A percentile compares a stretch with the other conserved stretches of the same genome.
These are phyloP conservation scores for Ophonus ardosiacus DNA, from an alignment of 2,888 invertebrate genomes.

Conservation along the genomic window DNA sequence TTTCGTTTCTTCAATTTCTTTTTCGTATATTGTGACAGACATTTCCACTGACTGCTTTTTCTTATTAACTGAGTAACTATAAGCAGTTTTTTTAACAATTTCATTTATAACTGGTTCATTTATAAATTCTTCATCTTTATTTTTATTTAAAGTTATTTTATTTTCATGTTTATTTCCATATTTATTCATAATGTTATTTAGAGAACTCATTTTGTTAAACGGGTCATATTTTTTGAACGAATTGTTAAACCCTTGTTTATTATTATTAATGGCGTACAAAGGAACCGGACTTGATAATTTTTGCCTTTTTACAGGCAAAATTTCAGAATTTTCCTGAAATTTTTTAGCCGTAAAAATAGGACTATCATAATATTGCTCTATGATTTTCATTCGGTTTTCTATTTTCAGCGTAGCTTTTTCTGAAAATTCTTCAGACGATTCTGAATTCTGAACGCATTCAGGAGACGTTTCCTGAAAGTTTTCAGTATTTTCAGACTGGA, in stretches of 20 bases:
- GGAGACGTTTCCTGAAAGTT: neutral
- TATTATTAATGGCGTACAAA: neutral
- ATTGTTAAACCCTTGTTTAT: constrained; percentile 1
- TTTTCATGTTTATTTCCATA: constrained; percentile 20
- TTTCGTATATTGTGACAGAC: constrained; percentile 33
- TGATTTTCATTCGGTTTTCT: neutral
- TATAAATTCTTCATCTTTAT: neutral
- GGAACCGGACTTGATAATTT: neutral
- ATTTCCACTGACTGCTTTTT: neutral
- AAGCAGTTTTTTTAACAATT: constrained; percentile 4
- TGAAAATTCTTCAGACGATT: constrained; percentile 3
- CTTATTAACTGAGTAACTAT: constrained; percentile 12
- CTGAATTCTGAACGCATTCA: neutral
- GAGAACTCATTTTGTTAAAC: constrained; percentile 4
- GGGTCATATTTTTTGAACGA: neutral
- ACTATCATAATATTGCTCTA: constrained; percentile 1
- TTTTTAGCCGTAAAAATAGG: neutral
- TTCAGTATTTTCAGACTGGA: neutral
- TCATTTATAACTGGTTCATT: constrained; percentile 12
- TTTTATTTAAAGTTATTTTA: constrained; percentile 1
- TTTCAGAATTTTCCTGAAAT: neutral
- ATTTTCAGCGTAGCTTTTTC: neutral
- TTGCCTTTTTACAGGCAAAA: neutral
- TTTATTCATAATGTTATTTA: neutral
- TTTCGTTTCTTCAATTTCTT: neutral